phyloP scores from a whole-genome alignment of 2,797 vertebrate species.

The Acipenser transmontanus region DNA sequence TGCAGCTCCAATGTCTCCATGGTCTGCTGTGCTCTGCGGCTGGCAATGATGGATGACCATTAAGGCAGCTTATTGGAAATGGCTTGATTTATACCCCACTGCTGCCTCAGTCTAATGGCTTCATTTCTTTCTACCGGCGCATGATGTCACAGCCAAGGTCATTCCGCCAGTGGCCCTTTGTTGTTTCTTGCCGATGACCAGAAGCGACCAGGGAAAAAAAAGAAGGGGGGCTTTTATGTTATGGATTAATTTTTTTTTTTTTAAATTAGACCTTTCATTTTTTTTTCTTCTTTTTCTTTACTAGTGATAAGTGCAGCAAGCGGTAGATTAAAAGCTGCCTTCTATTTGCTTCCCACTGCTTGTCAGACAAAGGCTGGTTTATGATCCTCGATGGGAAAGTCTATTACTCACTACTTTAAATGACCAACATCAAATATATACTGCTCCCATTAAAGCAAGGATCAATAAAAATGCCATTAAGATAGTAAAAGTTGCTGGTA shows the following conservation, averaged over 20 bases:
- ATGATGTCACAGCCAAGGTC: conserved; percentile 99
- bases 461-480: conserved; percentile 94
- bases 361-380: conserved; percentile 78
- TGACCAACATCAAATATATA: conserved; percentile 94
- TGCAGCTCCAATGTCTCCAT: conserved; percentile 79
- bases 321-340: conserved; percentile 80
- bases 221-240: conserved; percentile 10
- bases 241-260: conserved; percentile 4
- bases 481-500: conserved; percentile 91
- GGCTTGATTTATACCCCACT: conserved; percentile 98
- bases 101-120: conserved; percentile 98
- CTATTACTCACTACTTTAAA: conserved; percentile 98
- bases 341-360: conserved; percentile 69
- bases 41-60: conserved; percentile 98
- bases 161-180: conserved; percentile 91
- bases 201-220: conserved; percentile 54
- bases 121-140: conserved; percentile 97
- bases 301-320: conserved; percentile 61
- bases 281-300: conserved; percentile 45
- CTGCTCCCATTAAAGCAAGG: conserved; percentile 82
- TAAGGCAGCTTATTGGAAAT: conserved; percentile 99
- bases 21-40: conserved; percentile 68
- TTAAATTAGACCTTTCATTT: conserved; percentile 57
- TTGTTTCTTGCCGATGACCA: conserved; percentile 95
- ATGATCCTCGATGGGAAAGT: conserved; percentile 82